Base-by-base conservation (phyloP, 2,888 invertebrate genomes). In the Bimastos eiseni region DNA sequence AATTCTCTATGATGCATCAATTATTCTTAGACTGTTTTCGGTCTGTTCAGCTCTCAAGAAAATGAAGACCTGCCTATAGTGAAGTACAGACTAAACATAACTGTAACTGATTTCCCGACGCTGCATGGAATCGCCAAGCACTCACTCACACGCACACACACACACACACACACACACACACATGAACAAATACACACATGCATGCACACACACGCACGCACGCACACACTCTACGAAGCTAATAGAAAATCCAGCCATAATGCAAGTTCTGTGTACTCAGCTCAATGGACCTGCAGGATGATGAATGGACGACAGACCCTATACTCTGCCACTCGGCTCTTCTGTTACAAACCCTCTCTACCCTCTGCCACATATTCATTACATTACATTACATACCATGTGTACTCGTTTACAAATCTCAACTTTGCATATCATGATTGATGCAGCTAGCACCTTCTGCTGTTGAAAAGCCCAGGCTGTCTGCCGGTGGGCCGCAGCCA, bases 251-350 rank as follows among this genome's bases (percentile, higher is more conserved):
- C 70, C 70, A 70, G 70, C 70, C 30, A 70, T 70, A 70, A 70
- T 70, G 70, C 70, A 70, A 70, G n/a, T 70, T 70, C 30, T 70
- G 70, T 70, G 70, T 70, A n/a, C n/a, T n/a, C n/a, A n/a, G 70
- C 11, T 88, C 30, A 88, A 88, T 33, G 37, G 38, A 19, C 0
- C 15, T 2, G n/a, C n/a, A n/a, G 88, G n/a, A 38, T 88, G 88
- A 38, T 88, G 38, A 36, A 70, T 70, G 70, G n/a, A 0, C 11
- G 70, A 49, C 70, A 70, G 70, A n/a, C 70, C 70, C 21, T 38
- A 90, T 93, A n/a, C n/a, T 70, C n/a, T n/a, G 13, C n/a, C 70
- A 70, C 70, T 70, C n/a, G 5, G n/a, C 13, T 70, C 70, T 70
- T 70, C 70, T 30, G n/a, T 70, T 70, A 11, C n/a, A 70, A 70